Evolutionary conservation across 2,888 invertebrate genomes (phyloP), one percentile per base, ranked within the genome.

Genomic region (Cistogaster globosa): DNA sequence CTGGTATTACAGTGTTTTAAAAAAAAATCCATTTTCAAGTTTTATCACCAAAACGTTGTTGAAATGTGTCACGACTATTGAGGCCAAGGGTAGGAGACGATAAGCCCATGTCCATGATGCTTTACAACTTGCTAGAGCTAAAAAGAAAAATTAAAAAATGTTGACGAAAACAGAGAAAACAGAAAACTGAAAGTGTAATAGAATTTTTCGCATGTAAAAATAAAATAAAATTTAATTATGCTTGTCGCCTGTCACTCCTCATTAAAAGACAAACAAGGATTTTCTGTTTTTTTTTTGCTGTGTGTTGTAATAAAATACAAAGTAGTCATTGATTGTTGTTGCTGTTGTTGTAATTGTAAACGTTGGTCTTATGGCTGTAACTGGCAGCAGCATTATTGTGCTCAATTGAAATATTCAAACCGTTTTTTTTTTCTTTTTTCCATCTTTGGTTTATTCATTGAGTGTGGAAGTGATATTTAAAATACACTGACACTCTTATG

Each of bases 231-330:
- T 90, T 90, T 90, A 90, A 90, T 90, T 90, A 90, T 89, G 89
- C 90, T 90, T 90, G 90, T 91, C 90, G 91, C 90, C 89, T 90
- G 90, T 90, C 90, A 90, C 89, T 91, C 87, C 90, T 90, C 91
- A 91, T 90, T 90, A 90, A 87, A 87, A 71, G 72, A 74, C 67
- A 83, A 84, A 82, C 83, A 84, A 68, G 84, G 80, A 81, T 68
- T 80, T 78, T 84, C 76, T 48, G 32, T 32, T 26, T 26, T 26
- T 45, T 16, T 51, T 26, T 22, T 63, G n/a, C n/a, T n/a, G n/a
- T 42, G 68, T 58, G 22, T 20, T 38, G 38, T 58, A 63, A 57
- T 75, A 48, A 63, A 65, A 82, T 53, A 76, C 71, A 76, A 76
- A 82, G 76, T 76, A 65, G 38, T 72, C 65, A 72, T 58, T 72